Evolutionary conservation across 1,140 invertebrate species (phyloP).

Genomic region (Campodea augens): DNA sequence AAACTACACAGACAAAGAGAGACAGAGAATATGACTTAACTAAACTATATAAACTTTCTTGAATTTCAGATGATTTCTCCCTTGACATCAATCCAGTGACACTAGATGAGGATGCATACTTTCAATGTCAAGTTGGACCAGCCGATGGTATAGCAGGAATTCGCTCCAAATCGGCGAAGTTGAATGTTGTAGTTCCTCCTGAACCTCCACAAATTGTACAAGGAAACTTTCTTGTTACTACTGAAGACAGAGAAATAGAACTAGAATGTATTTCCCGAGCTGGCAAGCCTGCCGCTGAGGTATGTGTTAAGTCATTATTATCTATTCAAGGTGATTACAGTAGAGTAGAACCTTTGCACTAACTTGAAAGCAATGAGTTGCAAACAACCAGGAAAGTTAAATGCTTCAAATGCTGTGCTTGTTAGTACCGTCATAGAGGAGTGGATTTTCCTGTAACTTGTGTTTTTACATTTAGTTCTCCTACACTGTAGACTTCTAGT

Average conservation of each 20-base stretch:
- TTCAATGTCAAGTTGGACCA: slow-evolving; percentile 71
- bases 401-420: too few species aligned
- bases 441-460: too few species aligned
- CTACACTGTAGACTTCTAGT: too few species aligned
- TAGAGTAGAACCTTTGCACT: too few species aligned
- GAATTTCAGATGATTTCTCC: slow-evolving; percentile 55
- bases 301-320: slow-evolving; percentile 17
- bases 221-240: slow-evolving; percentile 56
- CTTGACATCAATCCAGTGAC: slow-evolving; percentile 69
- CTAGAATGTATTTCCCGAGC: slow-evolving; percentile 73
- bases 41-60: too few species aligned
- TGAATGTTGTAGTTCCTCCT: slow-evolving; percentile 75
- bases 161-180: slow-evolving; percentile 55
- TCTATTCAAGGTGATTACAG: too few species aligned
- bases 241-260: slow-evolving; percentile 70
- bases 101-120: slow-evolving; percentile 74
- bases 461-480: too few species aligned
- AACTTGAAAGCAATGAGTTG: too few species aligned
- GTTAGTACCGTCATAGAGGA: too few species aligned
- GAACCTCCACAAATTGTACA: slow-evolving; percentile 70
- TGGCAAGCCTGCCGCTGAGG: slow-evolving; percentile 80
- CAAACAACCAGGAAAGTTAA: too few species aligned
- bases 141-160: slow-evolving; percentile 50
- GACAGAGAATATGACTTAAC: too few species aligned
- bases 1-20: too few species aligned